These are phyloP conservation scores for Takifugu ocellatus DNA, from an alignment of 2,797 vertebrate genomes.

Conservation along the genomic window DNA sequence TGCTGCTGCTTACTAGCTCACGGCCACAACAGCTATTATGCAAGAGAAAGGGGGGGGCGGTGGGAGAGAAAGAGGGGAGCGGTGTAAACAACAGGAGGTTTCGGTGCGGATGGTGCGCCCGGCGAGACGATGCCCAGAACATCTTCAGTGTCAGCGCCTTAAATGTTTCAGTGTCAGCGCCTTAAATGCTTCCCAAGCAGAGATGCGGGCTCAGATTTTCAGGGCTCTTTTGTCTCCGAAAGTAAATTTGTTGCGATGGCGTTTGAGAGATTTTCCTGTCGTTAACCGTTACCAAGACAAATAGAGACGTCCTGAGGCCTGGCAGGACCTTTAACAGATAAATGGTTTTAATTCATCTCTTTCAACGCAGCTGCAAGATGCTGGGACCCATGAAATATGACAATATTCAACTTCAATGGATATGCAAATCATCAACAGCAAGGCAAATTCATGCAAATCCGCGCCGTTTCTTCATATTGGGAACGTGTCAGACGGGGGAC, in stretches of 20 bases:
- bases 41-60: constrained; percentile 61
- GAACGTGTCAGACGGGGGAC: constrained; percentile 9
- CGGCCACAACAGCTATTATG: constrained; percentile 68
- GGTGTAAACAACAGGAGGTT: constrained; percentile 57
- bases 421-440: constrained; percentile 68
- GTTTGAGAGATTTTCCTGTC: constrained; percentile 21
- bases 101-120: constrained; percentile 49
- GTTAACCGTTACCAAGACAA: constrained; percentile 46
- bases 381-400: constrained; percentile 57
- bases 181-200: constrained; percentile 1
- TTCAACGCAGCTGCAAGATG: constrained; percentile 39
- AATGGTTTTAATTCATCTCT: constrained; percentile 64
- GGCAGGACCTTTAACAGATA: constrained; percentile 51
- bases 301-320: constrained; percentile 50
- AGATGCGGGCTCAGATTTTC: constrained; percentile 15
- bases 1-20: constrained; percentile 46
- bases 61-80: constrained; percentile 22
- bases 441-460: constrained; percentile 62
- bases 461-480: constrained; percentile 22
- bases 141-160: constrained; percentile 9
- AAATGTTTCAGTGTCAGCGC: constrained; percentile 4
- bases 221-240: constrained; percentile 51
- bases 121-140: constrained; percentile 54
- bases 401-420: constrained; percentile 46
- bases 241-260: constrained; percentile 23